Evolutionary conservation across 2,888 invertebrate species (phyloP), one percentile per base, ranked within the genome.

Genomic region (Drosophila meridionalis): DNA sequence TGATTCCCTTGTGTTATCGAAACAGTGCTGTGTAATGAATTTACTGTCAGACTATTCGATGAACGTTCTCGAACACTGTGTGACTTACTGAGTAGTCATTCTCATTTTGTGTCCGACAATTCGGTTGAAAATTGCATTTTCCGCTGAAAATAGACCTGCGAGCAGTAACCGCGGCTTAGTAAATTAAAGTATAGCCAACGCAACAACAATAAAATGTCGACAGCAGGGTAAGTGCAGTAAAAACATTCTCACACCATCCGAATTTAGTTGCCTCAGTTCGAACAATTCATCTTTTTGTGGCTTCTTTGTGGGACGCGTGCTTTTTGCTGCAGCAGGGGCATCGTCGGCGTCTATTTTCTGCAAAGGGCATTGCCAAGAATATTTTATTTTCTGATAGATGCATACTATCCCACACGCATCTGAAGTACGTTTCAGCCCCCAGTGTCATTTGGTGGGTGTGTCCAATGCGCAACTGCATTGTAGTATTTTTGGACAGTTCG

Each of bases 231-330:
- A 92, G 91, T 88, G 20, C 11, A 58, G 3, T 42, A 8, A 28
- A 55, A 68, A 28, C 34, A 30, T 11, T 28, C 36, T 11, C 26
- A 14, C 4, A 48, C n/a, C 20, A 14, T 30, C 20, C 9, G 28
- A 65, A 52, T 69, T 48, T 61, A 55, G 34, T 38, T 52, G 12
- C n/a, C 34, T 52, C 9, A 30, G 50, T 43, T 62, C 36, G 48
- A 32, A 32, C 48, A 56, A 45, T 26, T 73, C 55, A 72, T 80
- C 75, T 77, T 87, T 83, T 85, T 83, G 84, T 82, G 87, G 87
- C 83, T 85, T 87, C 85, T 78, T 78, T 78, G 73, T 79, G 68
- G 62, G 82, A 78, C 78, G 88, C 90, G 90, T 89, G 90, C 89
- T 90, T 82, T 82, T 73, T 60, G 48, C 38, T 53, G 52, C 32